phyloP scores from a whole-genome alignment of 2,888 invertebrate genomes.

The Synanthedon vespiformis region DNA sequence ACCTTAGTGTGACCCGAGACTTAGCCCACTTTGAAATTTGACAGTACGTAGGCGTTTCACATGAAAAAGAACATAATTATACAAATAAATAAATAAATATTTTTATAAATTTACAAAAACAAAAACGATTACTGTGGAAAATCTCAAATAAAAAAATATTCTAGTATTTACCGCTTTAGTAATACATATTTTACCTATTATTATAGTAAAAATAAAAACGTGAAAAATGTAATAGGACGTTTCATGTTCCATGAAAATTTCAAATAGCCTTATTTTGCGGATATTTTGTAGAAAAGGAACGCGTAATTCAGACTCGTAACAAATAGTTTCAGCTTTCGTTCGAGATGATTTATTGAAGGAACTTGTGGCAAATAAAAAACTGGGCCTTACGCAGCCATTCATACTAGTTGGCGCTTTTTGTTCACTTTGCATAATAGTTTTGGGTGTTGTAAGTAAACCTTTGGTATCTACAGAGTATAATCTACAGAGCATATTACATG shows the following conservation, averaged over 20 bases:
- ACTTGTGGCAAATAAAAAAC: slow-evolving; percentile 1
- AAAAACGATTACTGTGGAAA: no score
- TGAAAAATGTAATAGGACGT: not conserved
- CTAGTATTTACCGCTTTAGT: not conserved
- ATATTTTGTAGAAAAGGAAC: not conserved
- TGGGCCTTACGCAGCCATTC: not conserved
- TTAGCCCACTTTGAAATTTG: no score
- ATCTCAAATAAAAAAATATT: no score
- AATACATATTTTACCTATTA: not conserved
- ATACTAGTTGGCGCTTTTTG: not conserved
- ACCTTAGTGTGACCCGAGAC: no score
- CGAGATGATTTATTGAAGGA: slow-evolving; percentile 1
- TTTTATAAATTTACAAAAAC: no score
- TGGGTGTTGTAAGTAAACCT: not conserved
- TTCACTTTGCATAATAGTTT: not conserved
- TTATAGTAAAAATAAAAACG: not conserved
- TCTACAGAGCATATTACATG: no score
- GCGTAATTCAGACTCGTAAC: not conserved
- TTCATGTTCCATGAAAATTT: not conserved
- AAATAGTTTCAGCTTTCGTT: slow-evolving; percentile 1
- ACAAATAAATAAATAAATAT: no score
- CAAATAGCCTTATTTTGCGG: not conserved
- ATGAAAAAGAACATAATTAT: no score
- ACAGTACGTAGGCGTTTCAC: no score
- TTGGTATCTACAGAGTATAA: no score